Base-by-base conservation (phyloP, 2,797 vertebrate species). In the Periophthalmus magnuspinnatus region DNA sequence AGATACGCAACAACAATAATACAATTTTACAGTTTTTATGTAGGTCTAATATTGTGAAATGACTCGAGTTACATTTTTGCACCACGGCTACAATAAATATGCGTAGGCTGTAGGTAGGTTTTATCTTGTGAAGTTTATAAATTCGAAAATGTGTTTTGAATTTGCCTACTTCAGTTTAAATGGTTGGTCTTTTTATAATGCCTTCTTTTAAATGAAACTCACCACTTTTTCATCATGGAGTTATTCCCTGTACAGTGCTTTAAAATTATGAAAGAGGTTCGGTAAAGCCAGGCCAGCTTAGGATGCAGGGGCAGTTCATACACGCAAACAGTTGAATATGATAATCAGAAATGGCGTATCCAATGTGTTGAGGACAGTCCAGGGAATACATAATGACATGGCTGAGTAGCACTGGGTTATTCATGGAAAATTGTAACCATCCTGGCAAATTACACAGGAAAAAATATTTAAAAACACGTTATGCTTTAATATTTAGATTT, bases 271-370 rank as follows among this genome's bases (percentile, higher is more conserved):
- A 41, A 54, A 21, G 48, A 50, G 14, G 48, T 52, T 52, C 77
- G 74, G 76, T 61, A 5, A 68, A 78, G 71, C 58, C 36, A 69
- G 78, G 66, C 73, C 67, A 33, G 77, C 69, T 16, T 47, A 13
- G 48, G 69, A 72, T 69, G 71, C 58, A 22, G 76, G 78, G 50
- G 67, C 73, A 62, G 52, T 57, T 78, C 57, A 71, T 69, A 81
- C 74, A 80, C 45, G 71, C 73, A 85, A 70, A 82, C 70, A 76
- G 74, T 67, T 80, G 84, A 86, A 83, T 84, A 84, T 82, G 78
- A 82, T 83, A 77, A 86, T 84, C 50, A 72, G 55, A 72, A 56
- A 66, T 38, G 67, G 77, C 34, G 22, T 65, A 67, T 79, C 79
- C 75, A 74, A 11, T 65, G 81, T 62, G 78, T 62, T 72, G 59